Percentiles rank a stretch among this genome's conserved stretches.
These are phyloP conservation scores for Dromaius novaehollandiae DNA, from an alignment of 2,113 vertebrate genomes.

Conservation along the genomic window DNA sequence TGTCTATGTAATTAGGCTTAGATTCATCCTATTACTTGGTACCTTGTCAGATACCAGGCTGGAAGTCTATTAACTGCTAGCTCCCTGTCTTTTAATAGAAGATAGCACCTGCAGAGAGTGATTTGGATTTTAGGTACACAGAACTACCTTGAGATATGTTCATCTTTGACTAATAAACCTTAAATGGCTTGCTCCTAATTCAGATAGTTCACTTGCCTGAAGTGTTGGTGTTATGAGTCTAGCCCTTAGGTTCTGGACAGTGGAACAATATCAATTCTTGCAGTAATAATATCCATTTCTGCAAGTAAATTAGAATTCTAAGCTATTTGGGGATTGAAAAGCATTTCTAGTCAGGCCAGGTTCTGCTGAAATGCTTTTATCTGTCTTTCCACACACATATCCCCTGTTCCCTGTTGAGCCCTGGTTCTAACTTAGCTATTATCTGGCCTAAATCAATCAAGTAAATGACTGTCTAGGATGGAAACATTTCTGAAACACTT, in stretches of 20 bases:
- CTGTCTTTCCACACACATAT: neutral
- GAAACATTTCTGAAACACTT: neutral
- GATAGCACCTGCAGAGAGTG: neutral
- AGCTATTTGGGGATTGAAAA: neutral
- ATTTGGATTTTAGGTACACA: neutral
- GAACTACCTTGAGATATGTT: neutral
- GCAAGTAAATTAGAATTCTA: neutral
- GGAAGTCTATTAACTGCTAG: neutral
- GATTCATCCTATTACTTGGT: slow-evolving; percentile 21
- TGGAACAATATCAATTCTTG: neutral
- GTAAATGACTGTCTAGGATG: neutral
- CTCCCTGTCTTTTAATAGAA: neutral
- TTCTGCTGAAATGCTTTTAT: neutral
- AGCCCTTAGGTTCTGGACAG: neutral
- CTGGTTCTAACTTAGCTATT: neutral
- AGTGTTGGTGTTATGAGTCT: neutral
- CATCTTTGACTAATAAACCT: neutral
- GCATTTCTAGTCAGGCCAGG: neutral
- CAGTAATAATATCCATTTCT: neutral
- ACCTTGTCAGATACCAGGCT: slow-evolving; percentile 9
- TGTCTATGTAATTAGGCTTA: slow-evolving; percentile 33
- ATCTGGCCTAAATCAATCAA: neutral
- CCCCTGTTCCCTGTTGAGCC: neutral
- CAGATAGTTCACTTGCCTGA: neutral
- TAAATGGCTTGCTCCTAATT: neutral